These are phyloP conservation scores for Microctenopoma steveboyesi DNA, from an alignment of 2,797 vertebrate species.

Conservation along the genomic window DNA sequence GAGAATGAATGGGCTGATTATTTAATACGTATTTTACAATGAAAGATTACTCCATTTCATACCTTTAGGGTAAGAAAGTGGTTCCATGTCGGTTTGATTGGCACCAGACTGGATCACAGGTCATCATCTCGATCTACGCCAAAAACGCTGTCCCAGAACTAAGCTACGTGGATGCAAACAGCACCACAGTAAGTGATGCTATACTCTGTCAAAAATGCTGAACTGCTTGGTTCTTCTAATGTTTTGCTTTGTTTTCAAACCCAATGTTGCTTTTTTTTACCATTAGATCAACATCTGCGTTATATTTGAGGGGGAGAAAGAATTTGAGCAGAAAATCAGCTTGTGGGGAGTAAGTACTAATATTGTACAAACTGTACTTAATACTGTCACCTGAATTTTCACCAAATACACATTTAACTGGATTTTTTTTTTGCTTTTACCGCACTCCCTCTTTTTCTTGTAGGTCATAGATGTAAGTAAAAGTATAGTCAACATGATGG, in stretches of 20 bases:
- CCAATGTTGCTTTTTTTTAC: constrained; percentile 3
- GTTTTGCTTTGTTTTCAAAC: background rate
- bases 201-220: background rate
- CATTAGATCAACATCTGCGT: constrained; percentile 91
- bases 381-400: background rate
- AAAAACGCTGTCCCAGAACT: constrained; percentile 93
- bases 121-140: constrained; percentile 96
- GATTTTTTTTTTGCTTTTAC: background rate
- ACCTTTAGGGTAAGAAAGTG: constrained; percentile 85
- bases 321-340: constrained; percentile 91
- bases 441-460: background rate
- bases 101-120: constrained; percentile 96
- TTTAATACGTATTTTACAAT: background rate
- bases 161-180: constrained; percentile 93
- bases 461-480: constrained; percentile 93
- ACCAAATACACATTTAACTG: background rate
- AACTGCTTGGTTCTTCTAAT: background rate
- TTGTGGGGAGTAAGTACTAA: constrained; percentile 95
- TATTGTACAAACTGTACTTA: background rate
- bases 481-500: constrained; percentile 92
- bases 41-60: background rate
- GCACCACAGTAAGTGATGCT: constrained; percentile 86
- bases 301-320: constrained; percentile 95
- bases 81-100: constrained; percentile 97
- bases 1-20: background rate